Evolutionary conservation across 2,797 vertebrate genomes (phyloP), one percentile per base, ranked within the genome.

Genomic region (Pipistrellus pygmaeus): DNA sequence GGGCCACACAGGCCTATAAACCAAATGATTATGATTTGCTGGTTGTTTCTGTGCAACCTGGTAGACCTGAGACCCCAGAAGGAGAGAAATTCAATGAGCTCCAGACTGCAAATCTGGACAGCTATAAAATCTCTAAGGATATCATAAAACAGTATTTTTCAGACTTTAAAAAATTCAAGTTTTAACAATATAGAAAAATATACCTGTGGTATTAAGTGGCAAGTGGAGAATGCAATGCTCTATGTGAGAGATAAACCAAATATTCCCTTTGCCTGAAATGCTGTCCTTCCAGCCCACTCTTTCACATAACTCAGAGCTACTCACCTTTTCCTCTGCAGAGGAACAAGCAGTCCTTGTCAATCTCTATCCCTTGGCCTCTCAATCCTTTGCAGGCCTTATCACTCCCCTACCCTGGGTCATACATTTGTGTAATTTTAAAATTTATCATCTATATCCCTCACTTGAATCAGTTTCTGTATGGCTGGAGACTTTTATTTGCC

Each of bases 131-230:
- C 80, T 69, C 15, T 20, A 73, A 84, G 75, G 15, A 57, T 1
- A 6, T 32, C 41, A 48, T 44, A 55, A 92, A 46, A 68, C 7
- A 30, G 8, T 44, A 15, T 25, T 89, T 88, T 88, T 48, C 38
- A n/a, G 44, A 17, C 62, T 93, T 90, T 55, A 55, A 78, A 78
- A 93, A 91, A 89, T 73, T 81, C 15, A 57, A 62, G 69, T 76
- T 64, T 72, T 85, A 85, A 62, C 44, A 78, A 46, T 10, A 9
- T 2, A 20, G 60, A 4, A 82, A 88, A 87, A 76, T 32, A 23
- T 5, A 35, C 48, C 10, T 0, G 1, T 41, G 20, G 46, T 14
- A 30, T 35, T 46, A 85, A 27, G 41, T 30, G 55, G 18, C 84
- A 82, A 94, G 48, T 27, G 8, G 9, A 44, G 68, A 80, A 53